Evolutionary conservation across 2,797 vertebrate genomes (phyloP).

Genomic region (Poliocrania exsul): DNA sequence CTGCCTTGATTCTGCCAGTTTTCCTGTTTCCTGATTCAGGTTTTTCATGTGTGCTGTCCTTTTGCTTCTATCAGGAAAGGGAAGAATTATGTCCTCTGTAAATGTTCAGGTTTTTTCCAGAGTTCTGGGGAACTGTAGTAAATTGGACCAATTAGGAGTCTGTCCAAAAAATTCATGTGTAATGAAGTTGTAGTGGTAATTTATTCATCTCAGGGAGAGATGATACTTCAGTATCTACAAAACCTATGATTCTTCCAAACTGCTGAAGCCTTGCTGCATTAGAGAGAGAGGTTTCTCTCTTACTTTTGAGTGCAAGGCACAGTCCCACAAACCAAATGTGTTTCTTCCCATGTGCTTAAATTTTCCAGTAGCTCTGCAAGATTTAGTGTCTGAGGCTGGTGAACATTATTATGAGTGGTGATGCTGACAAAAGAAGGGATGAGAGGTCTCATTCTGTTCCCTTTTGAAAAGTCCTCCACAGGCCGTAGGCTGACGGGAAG

Average conservation of each 20-base stretch:
- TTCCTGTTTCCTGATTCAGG: neutral
- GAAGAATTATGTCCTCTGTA: neutral
- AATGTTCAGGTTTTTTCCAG: neutral
- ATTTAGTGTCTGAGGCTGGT: neutral
- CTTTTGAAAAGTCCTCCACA: neutral
- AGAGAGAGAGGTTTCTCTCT: neutral
- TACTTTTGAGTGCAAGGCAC: neutral
- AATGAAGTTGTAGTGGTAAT: neutral
- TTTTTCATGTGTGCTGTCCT: neutral
- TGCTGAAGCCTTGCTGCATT: neutral
- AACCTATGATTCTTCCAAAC: neutral
- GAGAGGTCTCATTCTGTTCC: neutral
- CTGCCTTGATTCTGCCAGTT: neutral
- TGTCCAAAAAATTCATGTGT: neutral
- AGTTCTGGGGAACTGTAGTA: neutral
- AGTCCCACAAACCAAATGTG: neutral
- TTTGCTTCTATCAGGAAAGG: neutral
- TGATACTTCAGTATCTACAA: neutral
- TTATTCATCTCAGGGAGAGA: neutral
- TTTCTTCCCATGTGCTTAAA: neutral
- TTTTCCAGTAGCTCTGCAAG: neutral
- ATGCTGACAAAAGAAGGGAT: neutral
- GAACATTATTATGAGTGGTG: neutral
- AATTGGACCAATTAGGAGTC: neutral
- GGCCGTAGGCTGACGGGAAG: neutral